Conservation (phyloP, 2,113 vertebrate species). For the Atractosteus spatula region DNA sequence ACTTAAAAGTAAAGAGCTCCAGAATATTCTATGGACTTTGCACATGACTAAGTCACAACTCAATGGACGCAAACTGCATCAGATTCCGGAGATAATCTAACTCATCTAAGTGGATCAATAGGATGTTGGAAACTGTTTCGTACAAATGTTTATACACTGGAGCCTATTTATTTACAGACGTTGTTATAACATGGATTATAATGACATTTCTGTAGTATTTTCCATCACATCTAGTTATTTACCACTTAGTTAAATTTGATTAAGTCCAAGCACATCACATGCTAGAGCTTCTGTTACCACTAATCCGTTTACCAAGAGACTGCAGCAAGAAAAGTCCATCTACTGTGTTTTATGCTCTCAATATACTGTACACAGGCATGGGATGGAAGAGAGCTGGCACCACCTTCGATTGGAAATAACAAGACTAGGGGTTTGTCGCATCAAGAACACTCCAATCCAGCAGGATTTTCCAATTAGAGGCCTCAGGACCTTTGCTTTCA, state of each 20-base stretch:
- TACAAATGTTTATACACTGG: too few species aligned
- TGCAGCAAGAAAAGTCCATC: conserved; percentile 21
- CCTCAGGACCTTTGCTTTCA: conserved; percentile 33
- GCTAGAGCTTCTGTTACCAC: not conserved
- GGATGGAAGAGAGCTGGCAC: conserved; percentile 74
- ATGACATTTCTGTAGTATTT: too few species aligned
- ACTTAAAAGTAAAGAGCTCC: too few species aligned
- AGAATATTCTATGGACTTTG: too few species aligned
- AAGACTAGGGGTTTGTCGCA: conserved; percentile 33
- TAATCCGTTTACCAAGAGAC: not conserved
- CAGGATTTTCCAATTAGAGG: conserved; percentile 34
- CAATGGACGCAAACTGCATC: too few species aligned
- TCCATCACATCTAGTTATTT: not conserved
- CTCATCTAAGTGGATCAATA: too few species aligned
- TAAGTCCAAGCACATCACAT: not conserved
- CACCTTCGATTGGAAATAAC: conserved; percentile 64
- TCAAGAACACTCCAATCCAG: conserved; percentile 37
- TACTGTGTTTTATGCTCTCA: conserved; percentile 62
- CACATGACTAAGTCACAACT: too few species aligned
- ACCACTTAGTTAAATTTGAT: not conserved
- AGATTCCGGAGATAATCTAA: too few species aligned
- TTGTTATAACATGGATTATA: too few species aligned
- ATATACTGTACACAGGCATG: conserved; percentile 70
- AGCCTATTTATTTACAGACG: too few species aligned
- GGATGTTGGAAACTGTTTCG: too few species aligned